A percentile compares a stretch with the other conserved stretches of the same genome.
phyloP scores from a whole-genome alignment of 2,113 vertebrate genomes.

The Ancistrus triradiatus region DNA sequence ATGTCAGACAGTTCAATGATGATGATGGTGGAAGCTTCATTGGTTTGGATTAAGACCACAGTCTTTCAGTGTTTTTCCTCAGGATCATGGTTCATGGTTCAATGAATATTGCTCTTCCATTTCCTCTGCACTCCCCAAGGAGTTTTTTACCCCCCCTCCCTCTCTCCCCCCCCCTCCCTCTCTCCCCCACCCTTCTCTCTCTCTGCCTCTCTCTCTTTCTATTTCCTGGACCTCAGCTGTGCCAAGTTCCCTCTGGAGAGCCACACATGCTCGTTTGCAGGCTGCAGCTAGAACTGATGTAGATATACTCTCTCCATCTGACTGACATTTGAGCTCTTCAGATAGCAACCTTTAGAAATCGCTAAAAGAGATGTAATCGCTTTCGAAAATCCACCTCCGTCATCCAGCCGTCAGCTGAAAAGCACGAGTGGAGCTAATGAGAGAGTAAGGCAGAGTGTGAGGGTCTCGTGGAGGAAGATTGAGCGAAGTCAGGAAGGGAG shows the following conservation, averaged over 20 bases:
- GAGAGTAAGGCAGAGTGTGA: background rate
- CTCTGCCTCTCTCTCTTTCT: background rate
- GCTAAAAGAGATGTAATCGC: too few relatives aligned
- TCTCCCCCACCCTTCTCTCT: too few relatives aligned
- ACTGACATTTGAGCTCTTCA: too few relatives aligned
- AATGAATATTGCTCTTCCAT: background rate
- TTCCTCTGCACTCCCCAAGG: constrained; percentile 1
- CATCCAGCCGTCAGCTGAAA: too few relatives aligned
- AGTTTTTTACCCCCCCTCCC: background rate
- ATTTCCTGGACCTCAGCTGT: background rate
- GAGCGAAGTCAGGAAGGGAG: constrained; percentile 9
- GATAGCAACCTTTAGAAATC: too few relatives aligned
- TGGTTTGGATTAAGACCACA: background rate
- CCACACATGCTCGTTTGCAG: background rate
- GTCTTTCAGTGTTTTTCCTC: background rate
- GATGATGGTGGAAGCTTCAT: background rate
- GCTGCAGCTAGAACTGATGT: too few relatives aligned
- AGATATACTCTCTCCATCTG: too few relatives aligned
- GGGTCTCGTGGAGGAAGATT: background rate
- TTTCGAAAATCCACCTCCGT: too few relatives aligned
- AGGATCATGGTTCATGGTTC: background rate
- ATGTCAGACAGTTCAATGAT: background rate
- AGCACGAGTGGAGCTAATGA: too few relatives aligned
- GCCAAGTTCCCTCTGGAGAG: background rate
- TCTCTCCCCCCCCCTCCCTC: background rate